Conservation (phyloP, 2,113 vertebrate genomes). For the Percopsis transmontana region DNA sequence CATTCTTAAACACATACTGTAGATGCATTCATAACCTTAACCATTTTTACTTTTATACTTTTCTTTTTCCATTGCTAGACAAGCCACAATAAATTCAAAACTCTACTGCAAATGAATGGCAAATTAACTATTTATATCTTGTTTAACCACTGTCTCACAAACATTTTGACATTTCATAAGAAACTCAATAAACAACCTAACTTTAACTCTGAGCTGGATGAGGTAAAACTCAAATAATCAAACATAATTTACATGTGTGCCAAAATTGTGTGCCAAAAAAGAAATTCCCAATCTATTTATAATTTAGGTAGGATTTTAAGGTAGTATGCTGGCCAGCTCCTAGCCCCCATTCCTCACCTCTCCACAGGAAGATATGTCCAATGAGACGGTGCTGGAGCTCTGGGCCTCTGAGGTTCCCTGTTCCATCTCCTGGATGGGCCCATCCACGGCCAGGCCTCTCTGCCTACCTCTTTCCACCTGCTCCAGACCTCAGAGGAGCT, state of each 20-base stretch:
- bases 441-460: slow-evolving; percentile 57
- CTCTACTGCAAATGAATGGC: slow-evolving; percentile 32
- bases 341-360: slow-evolving; percentile 54
- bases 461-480: slow-evolving; percentile 81
- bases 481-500: slow-evolving; percentile 85
- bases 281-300: too few relatives aligned
- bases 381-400: slow-evolving; percentile 45
- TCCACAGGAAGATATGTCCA: slow-evolving; percentile 50
- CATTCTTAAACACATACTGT: too few relatives aligned
- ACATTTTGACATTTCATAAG: slow-evolving; percentile 31
- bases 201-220: too few relatives aligned
- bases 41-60: too few relatives aligned
- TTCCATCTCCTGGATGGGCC: slow-evolving; percentile 53
- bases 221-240: too few relatives aligned
- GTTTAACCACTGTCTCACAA: slow-evolving; percentile 35
- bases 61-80: too few relatives aligned
- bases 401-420: slow-evolving; percentile 61
- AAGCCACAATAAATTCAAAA: neutral
- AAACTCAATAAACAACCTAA: too few relatives aligned
- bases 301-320: too few relatives aligned
- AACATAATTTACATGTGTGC: too few relatives aligned
- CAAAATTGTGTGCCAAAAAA: too few relatives aligned
- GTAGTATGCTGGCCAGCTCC: slow-evolving; percentile 41
- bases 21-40: too few relatives aligned
- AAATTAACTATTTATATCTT: neutral